Evolutionary conservation across 2,113 vertebrate species (phyloP), one percentile per base, ranked within the genome.

Genomic region (Nannospalax galili): DNA sequence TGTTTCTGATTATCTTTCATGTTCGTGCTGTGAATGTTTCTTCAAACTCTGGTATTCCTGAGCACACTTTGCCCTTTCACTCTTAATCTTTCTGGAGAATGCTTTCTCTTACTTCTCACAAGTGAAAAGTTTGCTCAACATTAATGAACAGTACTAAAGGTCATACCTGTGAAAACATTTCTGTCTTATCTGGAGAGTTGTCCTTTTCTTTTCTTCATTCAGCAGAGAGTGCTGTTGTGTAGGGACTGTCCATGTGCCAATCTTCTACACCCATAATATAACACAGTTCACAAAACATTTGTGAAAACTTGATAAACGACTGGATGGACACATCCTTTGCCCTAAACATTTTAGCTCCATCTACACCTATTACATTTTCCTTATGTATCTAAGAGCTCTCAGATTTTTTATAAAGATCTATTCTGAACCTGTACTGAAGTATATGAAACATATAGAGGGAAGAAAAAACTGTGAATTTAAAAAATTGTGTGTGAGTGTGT

Each of bases 81-180:
- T 91, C 16, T 73, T 67, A 20, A n/a, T 93, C 22, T 95, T 91
- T 69, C 42, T n/a, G 24, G 7, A 67, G 19, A 45, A 2, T 30
- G 15, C 56, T 74, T 94, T 94, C 87, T 94, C 22, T 86, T 60
- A 42, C 35, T 92, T 93, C 35, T n/a, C 73, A 28, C 48, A 81
- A 32, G 26, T 77, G 45, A 84, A 81, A 86, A 62, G 16, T 90
- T 85, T 84, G 58, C 45, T 95, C 70, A 88, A 40, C 80, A 91
- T 70, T 95, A 93, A 92, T 84, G 75, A 95, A 32, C 58, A 70
- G 72, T 65, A 85, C 5, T 84, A 94, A 95, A 96, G 90, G 92
- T 95, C 80, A 95, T 30, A 26, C 3, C 60, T 90, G 32, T 74
- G 77, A 69, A 97, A 95, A 72, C 19, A 52, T 84, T 82, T 93